Evolutionary conservation across 2,113 vertebrate genomes (phyloP), one percentile per base, ranked within the genome.

Genomic region (Notothenia rossii): DNA sequence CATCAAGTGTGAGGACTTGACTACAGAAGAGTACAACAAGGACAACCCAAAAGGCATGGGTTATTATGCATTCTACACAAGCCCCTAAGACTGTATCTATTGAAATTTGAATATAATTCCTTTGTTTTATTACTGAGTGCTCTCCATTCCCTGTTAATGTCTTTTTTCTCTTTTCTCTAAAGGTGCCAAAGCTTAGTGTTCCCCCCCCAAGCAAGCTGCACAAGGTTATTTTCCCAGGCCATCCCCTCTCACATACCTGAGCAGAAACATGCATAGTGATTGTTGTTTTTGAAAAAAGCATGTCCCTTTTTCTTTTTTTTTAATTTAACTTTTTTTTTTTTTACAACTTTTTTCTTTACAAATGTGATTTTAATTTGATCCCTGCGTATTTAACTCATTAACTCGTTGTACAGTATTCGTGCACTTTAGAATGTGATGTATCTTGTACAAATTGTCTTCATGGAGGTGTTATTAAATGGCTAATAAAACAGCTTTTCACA

Each of bases 1-100:
- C 40, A 98, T 99, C 92, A 99, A 99, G 93, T 99, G 98, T 58
- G 98, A 99, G 95, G 98, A 99, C 90, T 95, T 98, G 92, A 97
- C 95, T 55, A 55, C 96, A 12, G 97, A 99, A 72, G 98, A 99
- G 84, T 98, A 98, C 94, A 96, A 89, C 93, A 99, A 99, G 93
- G 98, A 99, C 95, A 94, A 94, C 93, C 96, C 97, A 45, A 99
- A 99, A 96, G 95, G 96, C 95, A 97, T 99, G 96, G 97, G 97
- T 54, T 99, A 99, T 93, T 99, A 99, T 6, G 96, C 98, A 0
- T 99, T 99, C 92, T 99, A 99, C 93, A 96, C 96, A 66, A 98
- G 96, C 94, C 97, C 98, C 93, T 99, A 96, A 94, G 94, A 92
- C 91, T 92, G 84, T 93, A 94, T 93, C 91, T 93, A 93, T 92